Percentiles rank a stretch among this genome's conserved stretches.
These are phyloP conservation scores for Python bivittatus DNA, from an alignment of 2,113 vertebrate species.

Conservation along the genomic window DNA sequence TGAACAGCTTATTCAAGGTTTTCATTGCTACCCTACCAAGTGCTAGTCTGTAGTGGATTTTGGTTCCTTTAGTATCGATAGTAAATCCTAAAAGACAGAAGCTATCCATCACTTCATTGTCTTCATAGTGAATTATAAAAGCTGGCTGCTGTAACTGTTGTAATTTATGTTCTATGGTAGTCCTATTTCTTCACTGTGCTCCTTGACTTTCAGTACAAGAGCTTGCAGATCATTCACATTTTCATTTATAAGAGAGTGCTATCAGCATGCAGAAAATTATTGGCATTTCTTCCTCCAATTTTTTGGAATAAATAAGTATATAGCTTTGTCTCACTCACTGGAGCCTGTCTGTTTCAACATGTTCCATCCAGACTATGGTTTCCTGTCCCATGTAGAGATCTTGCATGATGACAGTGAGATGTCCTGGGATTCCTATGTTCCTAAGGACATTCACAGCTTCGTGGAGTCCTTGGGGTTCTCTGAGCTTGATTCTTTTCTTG, in stretches of 20 bases:
- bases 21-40: neutral
- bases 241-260: neutral
- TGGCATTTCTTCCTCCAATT: neutral
- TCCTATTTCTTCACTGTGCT: neutral
- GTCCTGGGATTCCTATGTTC: too few relatives aligned
- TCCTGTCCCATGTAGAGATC: neutral
- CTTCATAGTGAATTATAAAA: neutral
- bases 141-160: neutral
- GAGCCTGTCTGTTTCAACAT: neutral
- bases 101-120: neutral
- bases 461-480: too few relatives aligned
- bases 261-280: neutral
- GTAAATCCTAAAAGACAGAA: neutral
- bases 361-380: neutral
- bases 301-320: neutral
- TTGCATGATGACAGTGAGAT: too few relatives aligned
- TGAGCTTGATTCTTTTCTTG: too few relatives aligned
- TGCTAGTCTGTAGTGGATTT: neutral
- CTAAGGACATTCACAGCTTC: too few relatives aligned
- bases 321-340: neutral
- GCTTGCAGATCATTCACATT: neutral
- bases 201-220: neutral
- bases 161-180: neutral
- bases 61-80: neutral
- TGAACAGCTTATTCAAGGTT: neutral